Evolutionary conservation across 2,888 invertebrate species (phyloP), one percentile per base, ranked within the genome.

Genomic region (Slavum lentiscoides): DNA sequence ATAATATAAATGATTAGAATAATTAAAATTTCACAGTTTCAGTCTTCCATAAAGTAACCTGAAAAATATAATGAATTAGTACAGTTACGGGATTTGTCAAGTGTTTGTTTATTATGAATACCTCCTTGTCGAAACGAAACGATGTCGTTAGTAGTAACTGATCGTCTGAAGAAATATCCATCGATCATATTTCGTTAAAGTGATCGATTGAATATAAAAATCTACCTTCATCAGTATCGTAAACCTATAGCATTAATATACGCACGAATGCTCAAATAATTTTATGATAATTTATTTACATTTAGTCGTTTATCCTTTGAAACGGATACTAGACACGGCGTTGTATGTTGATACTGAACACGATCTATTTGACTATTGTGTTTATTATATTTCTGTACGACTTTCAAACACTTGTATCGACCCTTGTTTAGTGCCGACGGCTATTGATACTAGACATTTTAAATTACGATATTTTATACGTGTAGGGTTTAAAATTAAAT

Each of bases 81-180:
- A 39, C 9, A 66, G 9, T 19, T 55, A 55, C 23, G 21, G 6
- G 53, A 30, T 64, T 55, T 74, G 0, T 4, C 0, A 53, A 21
- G n/a, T 75, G 9, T 23, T 49, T 30, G 30, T 30, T 30, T 30
- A 30, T 30, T 49, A 66, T 59, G n/a, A n/a, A n/a, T 55, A 80
- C 80, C 55, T 80, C 62, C 39, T 80, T 64, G 4, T 53, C 17
- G 55, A 62, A 70, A 72, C 19, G 21, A 64, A 80, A 72, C 0
- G 70, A 80, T 64, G 80, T 64, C n/a, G 80, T 80, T 39, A 70
- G 62, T 49, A 80, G 62, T 64, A 70, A 64, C n/a, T 80, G 53
- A 80, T 80, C 70, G 6, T 80, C 62, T 5, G 11, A 64, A 43
- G 70, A 64, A 55, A 80, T 72, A 72, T 80, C 11, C 61, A 80